Conservation (phyloP, 2,797 vertebrate species). For the Xenops minutus region DNA sequence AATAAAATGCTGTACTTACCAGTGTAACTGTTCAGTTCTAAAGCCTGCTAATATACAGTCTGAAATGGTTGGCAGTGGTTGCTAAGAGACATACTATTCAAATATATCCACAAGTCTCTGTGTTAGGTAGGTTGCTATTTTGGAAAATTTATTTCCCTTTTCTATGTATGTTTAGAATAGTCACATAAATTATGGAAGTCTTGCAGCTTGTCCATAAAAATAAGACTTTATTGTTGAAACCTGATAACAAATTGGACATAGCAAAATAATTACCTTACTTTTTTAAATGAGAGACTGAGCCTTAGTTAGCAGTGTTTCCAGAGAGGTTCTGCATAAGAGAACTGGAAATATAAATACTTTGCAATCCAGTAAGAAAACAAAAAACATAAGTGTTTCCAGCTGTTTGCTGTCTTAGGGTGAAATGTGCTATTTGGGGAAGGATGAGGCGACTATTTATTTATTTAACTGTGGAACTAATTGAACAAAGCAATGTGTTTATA, state of each 20-base stretch:
- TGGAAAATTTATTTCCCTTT: conserved; percentile 68
- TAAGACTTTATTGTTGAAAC: conserved; percentile 56
- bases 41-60: conserved; percentile 44
- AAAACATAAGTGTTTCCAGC: conserved; percentile 27
- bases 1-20: conserved; percentile 22
- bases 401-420: conserved; percentile 42
- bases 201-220: conserved; percentile 52
- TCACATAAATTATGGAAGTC: conserved; percentile 56
- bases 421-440: conserved; percentile 24
- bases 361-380: not conserved
- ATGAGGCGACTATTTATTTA: conserved; percentile 26
- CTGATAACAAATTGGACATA: not conserved
- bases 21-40: conserved; percentile 37
- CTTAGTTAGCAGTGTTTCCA: not conserved
- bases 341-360: conserved; percentile 39
- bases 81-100: conserved; percentile 74
- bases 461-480: conserved; percentile 5
- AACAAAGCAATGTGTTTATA: not conserved
- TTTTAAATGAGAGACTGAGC: not conserved
- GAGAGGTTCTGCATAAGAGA: not conserved
- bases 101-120: conserved; percentile 56
- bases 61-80: conserved; percentile 69
- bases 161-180: conserved; percentile 61
- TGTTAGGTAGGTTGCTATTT: conserved; percentile 65
- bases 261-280: not conserved